Percentiles rank a stretch among this genome's conserved stretches.
Evolutionary conservation across 2,113 vertebrate genomes (phyloP).

Genomic region (Boleophthalmus pectinirostris): DNA sequence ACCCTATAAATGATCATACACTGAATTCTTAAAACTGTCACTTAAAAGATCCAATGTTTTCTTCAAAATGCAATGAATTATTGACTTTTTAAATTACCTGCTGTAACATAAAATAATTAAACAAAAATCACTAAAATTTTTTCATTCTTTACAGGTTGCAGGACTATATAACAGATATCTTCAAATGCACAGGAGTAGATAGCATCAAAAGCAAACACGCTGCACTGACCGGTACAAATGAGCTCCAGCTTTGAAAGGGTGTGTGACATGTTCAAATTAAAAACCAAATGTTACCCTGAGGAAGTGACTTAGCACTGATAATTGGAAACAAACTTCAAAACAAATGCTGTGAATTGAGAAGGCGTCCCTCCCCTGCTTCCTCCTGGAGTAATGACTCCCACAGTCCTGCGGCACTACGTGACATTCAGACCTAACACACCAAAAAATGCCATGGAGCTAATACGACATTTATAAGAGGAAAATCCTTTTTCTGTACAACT

Average conservation of each 20-base stretch:
- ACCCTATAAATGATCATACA: too few species aligned
- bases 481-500: not conserved
- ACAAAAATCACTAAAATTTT: too few species aligned
- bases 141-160: not conserved
- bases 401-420: conserved; percentile 52
- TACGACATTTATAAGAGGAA: not conserved
- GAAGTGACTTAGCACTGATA: conserved; percentile 61
- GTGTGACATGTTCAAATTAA: conserved; percentile 63
- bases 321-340: conserved; percentile 72
- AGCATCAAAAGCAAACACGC: not conserved
- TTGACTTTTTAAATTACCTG: too few species aligned
- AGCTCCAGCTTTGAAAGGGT: conserved; percentile 50
- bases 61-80: too few species aligned
- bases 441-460: conserved; percentile 6
- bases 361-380: conserved; percentile 56
- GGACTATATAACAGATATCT: not conserved
- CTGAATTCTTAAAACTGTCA: too few species aligned
- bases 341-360: conserved; percentile 59
- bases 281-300: conserved; percentile 61
- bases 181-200: not conserved
- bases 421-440: conserved; percentile 49
- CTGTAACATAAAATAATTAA: too few species aligned
- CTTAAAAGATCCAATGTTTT: too few species aligned
- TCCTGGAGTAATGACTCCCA: conserved; percentile 59
- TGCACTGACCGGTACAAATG: conserved; percentile 35